Base-by-base conservation (phyloP, 2,888 invertebrate species). In the Lysandra bellargus region DNA sequence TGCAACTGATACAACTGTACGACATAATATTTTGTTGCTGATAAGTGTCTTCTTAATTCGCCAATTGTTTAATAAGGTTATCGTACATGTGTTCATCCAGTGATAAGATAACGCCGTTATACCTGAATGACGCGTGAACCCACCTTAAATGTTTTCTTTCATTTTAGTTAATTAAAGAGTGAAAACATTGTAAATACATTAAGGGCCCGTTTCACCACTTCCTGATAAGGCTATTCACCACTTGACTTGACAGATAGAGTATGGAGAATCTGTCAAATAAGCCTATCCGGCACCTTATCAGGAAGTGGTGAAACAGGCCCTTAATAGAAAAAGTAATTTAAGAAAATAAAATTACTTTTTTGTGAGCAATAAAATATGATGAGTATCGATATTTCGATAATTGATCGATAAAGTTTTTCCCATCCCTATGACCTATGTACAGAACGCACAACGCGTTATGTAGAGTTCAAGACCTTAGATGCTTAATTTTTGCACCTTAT, bases 61-160 rank as follows among this genome's bases (percentile, higher is more conserved):
- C 64, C 78, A 78, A 78, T 78, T 60, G 61, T 44, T 78, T 60
- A 64, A 12, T 61, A 78, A 44, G 78, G 78, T 78, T 78, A 78
- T 78, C 78, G 76, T 23, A 44, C 14, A 33, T 75, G 49, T 49
- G 76, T 76, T 17, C 53, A 76, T 76, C 76, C 76, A 57, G 17
- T 30, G 78, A 78, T 78, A 78, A 78, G 78, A 78, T 78, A 78
- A n/a, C 53, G 30, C 30, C 49, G 33, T 57, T 17, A 76, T 6
- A 23, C 5, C 12, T 53, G 1, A 6, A 33, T 57, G 76, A 53
- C 53, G 75, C 53, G 53, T 33, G 33, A 57, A 17, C 33, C 76
- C 5, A 76, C 76, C 76, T 76, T 37, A 49, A 44, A 49, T 53
- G 9, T 53, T 53, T 74, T 40, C 0, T 9, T 33, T 30, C 1